A percentile compares a stretch with the other conserved stretches of the same genome.
Conservation (phyloP, 92 coral and sea anemone species). For the Hydrozoanthus gracilis region DNA sequence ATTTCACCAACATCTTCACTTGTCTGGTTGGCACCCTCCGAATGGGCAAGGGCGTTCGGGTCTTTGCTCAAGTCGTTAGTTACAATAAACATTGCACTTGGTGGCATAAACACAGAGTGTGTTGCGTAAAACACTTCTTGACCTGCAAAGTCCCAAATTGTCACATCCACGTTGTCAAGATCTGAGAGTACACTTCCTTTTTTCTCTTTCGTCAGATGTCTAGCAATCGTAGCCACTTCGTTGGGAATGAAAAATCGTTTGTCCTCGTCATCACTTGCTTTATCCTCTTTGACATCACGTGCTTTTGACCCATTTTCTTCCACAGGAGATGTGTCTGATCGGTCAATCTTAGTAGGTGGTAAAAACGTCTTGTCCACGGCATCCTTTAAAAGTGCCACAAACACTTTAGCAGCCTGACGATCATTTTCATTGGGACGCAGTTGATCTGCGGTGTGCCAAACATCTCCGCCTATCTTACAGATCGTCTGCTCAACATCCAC, state of each 20-base stretch:
- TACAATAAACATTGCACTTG: slow-evolving; percentile 12
- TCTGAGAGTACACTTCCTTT: neutral
- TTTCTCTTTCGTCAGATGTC: neutral
- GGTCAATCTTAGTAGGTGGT: neutral
- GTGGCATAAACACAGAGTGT: slow-evolving; percentile 23
- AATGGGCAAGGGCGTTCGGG: neutral
- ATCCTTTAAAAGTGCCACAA: neutral
- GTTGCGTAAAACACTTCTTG: slow-evolving; percentile 29
- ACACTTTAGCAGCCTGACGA: neutral
- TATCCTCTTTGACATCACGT: neutral
- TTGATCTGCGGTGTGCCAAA: neutral
- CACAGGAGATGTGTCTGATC: neutral
- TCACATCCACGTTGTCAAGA: neutral
- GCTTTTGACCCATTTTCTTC: neutral
- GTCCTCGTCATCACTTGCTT: neutral
- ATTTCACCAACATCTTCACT: neutral
- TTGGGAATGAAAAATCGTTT: neutral
- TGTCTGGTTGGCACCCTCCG: neutral
- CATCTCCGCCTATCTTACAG: neutral
- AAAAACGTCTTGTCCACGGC: neutral
- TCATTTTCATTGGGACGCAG: neutral
- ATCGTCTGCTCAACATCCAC: slow-evolving; percentile 18
- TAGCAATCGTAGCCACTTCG: slow-evolving; percentile 7
- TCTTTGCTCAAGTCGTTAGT: slow-evolving; percentile 22
- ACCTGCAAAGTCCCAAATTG: slow-evolving; percentile 35